A percentile compares a stretch with the other conserved stretches of the same genome.
Conservation (phyloP, 2,113 vertebrate genomes). For the Thalassarche chlororhynchos region DNA sequence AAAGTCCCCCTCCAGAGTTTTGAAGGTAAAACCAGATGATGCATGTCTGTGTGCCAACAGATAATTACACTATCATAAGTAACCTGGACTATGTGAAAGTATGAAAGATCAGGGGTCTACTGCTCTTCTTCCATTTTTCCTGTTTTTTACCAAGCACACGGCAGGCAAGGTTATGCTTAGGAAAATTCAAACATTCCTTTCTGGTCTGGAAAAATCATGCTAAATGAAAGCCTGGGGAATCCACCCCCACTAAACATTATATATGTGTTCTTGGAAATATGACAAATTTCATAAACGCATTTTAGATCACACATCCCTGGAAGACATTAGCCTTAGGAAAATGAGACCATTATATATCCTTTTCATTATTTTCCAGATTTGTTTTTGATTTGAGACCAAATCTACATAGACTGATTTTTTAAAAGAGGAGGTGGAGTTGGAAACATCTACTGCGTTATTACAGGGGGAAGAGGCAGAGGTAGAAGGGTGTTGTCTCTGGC, state of each 20-base stretch:
- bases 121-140: background rate
- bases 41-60: background rate
- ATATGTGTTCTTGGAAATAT: conserved; percentile 48
- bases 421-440: background rate
- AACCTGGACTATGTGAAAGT: background rate
- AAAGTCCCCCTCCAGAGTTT: background rate
- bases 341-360: background rate
- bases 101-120: background rate
- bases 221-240: conserved; percentile 56
- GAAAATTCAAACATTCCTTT: conserved; percentile 18
- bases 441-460: background rate
- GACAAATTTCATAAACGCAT: conserved; percentile 41
- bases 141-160: background rate
- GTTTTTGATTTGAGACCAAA: conserved; percentile 43
- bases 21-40: background rate
- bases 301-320: conserved; percentile 32
- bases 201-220: conserved; percentile 33
- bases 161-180: background rate
- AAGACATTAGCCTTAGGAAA: conserved; percentile 34
- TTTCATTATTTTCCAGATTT: conserved; percentile 57
- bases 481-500: conserved; percentile 4
- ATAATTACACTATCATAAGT: background rate
- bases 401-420: background rate
- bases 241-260: conserved; percentile 6
- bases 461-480: background rate